Conservation (phyloP, 2,888 invertebrate genomes). For the Athetis lepigone region DNA sequence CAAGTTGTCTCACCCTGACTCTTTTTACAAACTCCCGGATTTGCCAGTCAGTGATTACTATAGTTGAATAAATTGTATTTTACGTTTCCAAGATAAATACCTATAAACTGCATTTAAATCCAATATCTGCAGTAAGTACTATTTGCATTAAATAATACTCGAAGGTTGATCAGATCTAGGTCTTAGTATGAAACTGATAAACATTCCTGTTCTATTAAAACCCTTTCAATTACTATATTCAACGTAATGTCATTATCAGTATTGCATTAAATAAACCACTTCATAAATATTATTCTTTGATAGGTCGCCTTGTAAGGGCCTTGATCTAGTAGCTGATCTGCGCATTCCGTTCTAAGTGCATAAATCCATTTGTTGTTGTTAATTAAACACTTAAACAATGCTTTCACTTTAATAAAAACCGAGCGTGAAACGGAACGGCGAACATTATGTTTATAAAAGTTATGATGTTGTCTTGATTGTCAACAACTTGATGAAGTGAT, state of each 20-base stretch:
- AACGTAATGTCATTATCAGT: slow-evolving; percentile 29
- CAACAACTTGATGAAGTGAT: slow-evolving; percentile 14
- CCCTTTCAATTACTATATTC: slow-evolving; percentile 26
- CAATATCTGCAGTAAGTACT: no score
- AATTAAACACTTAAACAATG: slow-evolving; percentile 45
- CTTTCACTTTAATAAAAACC: slow-evolving; percentile 66
- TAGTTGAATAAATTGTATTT: not conserved
- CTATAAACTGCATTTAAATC: slow-evolving; percentile 7
- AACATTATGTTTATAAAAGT: slow-evolving; percentile 49
- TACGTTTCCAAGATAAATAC: slow-evolving; percentile 7
- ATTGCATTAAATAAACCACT: slow-evolving; percentile 17
- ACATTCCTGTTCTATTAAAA: slow-evolving; percentile 31
- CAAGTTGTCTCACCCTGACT: no score
- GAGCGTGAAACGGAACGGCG: slow-evolving; percentile 59
- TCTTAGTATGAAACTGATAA: slow-evolving; percentile 29
- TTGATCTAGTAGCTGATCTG: slow-evolving; percentile 56
- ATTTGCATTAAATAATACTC: slow-evolving; percentile 1
- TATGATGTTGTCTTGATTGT: slow-evolving; percentile 31
- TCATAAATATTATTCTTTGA: slow-evolving; percentile 38
- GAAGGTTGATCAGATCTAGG: slow-evolving; percentile 40
- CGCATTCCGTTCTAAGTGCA: slow-evolving; percentile 62
- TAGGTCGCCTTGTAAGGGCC: slow-evolving; percentile 54
- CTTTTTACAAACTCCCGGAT: no score
- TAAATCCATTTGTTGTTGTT: slow-evolving; percentile 53
- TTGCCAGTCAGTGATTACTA: no score